Base-by-base conservation (phyloP, 2,888 invertebrate genomes). In the Eilema griseolum region DNA sequence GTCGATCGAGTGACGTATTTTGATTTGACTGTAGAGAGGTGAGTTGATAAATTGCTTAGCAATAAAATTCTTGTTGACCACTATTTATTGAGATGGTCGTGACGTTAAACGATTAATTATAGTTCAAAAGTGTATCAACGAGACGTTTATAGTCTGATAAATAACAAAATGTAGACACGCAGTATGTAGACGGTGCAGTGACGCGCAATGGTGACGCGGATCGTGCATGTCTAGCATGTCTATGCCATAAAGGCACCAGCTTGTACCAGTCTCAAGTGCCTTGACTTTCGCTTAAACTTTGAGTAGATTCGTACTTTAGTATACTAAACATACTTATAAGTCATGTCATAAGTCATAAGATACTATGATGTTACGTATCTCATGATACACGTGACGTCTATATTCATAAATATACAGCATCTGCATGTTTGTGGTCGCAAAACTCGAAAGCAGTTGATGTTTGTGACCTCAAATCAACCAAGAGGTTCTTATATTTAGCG, bases 151-250 rank as follows among this genome's bases (percentile, higher is more conserved):
- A 20, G 65, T 33, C 56, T 67, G 70, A 64, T 67, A 65, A 57
- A 71, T 57, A 60, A 70, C 70, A 73, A 67, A 4, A 52, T 41
- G 59, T 62, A 73, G 80, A 87, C 89, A 89, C 87, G 85, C 82
- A 88, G 76, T 70, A 71, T 66, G 78, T 41, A 74, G 65, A 85
- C 41, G 24, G 84, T 86, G 86, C 37, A 73, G 66, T 86, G 86
- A 86, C 86, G 87, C 77, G 77, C 57, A 69, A 23, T 74, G 84
- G 83, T 82, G 84, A 83, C 83, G 79, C 78, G 83, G 83, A 81
- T 62, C 57, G 71, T 72, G 82, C 81, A 85, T 81, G 78, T 61
- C 68, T 71, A 46, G 82, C 81, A 85, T 80, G 78, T 61, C 68
- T 71, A 46, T 61, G 61, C 86, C 85, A 86, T 10, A n/a, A 52